A percentile compares a stretch with the other conserved stretches of the same genome.
phyloP scores from a whole-genome alignment of 2,888 invertebrate genomes.

The Panorpa germanica region DNA sequence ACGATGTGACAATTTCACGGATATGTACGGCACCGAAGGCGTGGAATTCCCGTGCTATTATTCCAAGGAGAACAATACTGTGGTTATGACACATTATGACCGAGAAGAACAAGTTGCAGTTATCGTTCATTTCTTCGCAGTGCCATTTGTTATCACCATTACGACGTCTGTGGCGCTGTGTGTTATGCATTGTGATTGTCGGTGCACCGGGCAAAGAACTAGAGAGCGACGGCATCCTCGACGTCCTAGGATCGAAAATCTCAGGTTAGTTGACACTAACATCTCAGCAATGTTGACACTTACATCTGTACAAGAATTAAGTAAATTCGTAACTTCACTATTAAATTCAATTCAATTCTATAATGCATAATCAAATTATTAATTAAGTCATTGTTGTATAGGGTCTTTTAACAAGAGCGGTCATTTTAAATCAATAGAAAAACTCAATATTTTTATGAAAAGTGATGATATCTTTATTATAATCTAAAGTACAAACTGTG shows the following conservation, averaged over 20 bases:
- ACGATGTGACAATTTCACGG: conserved; percentile 59
- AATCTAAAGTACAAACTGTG: no score
- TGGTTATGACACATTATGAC: conserved; percentile 70
- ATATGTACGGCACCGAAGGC: conserved; percentile 52
- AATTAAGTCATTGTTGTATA: no score
- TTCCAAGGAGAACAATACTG: conserved; percentile 63
- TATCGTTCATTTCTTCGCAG: conserved; percentile 67
- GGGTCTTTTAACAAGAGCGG: no score
- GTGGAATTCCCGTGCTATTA: conserved; percentile 75
- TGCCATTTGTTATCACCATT: conserved; percentile 67
- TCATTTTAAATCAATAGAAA: no score
- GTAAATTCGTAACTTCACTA: no score
- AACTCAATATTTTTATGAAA: no score
- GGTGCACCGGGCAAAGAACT: conserved; percentile 42
- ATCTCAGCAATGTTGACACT: no score
- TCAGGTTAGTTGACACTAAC: conserved; percentile 35
- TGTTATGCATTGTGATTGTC: conserved; percentile 74
- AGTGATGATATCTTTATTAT: no score
- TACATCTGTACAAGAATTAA: no score
- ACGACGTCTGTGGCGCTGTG: conserved; percentile 72
- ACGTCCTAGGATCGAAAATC: conserved; percentile 32
- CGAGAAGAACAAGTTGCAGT: conserved; percentile 63
- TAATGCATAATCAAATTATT: no score
- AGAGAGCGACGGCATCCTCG: conserved; percentile 40
- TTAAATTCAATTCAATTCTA: no score